phyloP scores from a whole-genome alignment of 1,140 invertebrate species.

The Monochamus saltuarius region DNA sequence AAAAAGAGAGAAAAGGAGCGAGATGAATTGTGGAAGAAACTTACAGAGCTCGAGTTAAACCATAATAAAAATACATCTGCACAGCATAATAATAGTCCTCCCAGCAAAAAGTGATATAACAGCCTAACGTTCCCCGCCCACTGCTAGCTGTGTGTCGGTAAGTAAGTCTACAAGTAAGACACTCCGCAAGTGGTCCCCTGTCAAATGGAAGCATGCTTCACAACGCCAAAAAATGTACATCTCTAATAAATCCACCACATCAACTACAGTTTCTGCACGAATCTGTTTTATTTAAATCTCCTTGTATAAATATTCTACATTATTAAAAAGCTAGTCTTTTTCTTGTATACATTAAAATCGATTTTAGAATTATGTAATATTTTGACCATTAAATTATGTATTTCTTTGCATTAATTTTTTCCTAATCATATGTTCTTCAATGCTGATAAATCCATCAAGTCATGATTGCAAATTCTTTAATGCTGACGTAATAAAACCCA shows the following conservation, averaged over 20 bases:
- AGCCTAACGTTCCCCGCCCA: constrained; percentile 38
- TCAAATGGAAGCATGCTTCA: constrained; percentile 23
- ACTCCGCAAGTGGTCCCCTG: neutral
- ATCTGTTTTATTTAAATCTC: too few relatives aligned
- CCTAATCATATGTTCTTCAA: too few relatives aligned
- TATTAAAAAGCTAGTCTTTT: too few relatives aligned
- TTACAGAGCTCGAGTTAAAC: constrained; percentile 79
- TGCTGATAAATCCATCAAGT: too few relatives aligned
- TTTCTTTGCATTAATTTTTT: too few relatives aligned
- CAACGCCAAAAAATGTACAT: constrained; percentile 4
- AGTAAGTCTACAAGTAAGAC: constrained; percentile 31
- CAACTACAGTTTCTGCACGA: too few relatives aligned
- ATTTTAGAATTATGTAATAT: too few relatives aligned
- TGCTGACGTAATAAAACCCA: too few relatives aligned
- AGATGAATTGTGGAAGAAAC: constrained; percentile 91
- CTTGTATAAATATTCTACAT: too few relatives aligned
- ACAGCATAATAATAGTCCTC: constrained; percentile 45
- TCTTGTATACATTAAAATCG: too few relatives aligned
- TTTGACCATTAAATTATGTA: too few relatives aligned
- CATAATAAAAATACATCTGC: constrained; percentile 47
- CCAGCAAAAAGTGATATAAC: constrained; percentile 52
- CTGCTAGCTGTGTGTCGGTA: constrained; percentile 36
- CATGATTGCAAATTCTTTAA: too few relatives aligned
- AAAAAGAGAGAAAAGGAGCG: constrained; percentile 93
- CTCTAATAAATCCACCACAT: neutral